phyloP scores from a whole-genome alignment of 2,113 vertebrate species.

The Paedocypris sp. region DNA sequence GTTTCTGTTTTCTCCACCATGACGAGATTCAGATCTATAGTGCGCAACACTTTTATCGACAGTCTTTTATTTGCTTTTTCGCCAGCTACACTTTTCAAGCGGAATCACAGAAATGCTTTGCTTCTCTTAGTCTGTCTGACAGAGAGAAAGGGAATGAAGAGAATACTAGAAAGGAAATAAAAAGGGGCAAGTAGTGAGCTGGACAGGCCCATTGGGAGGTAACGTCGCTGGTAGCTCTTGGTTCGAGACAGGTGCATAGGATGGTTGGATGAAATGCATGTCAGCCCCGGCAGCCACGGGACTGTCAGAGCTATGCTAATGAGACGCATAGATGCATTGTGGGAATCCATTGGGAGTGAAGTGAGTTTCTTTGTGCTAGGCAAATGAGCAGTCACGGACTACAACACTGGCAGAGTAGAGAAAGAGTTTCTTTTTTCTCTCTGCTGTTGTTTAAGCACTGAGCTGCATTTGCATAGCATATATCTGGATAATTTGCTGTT shows the following conservation, averaged over 20 bases:
- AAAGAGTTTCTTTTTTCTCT: neutral
- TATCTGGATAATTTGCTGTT: neutral
- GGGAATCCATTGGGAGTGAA: conserved; percentile 7
- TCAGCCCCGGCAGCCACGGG: neutral
- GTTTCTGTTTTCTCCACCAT: neutral
- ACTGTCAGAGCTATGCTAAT: conserved; percentile 26
- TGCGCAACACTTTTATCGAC: neutral
- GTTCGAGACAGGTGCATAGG: neutral
- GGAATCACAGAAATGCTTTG: neutral
- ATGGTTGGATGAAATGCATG: conserved; percentile 16
- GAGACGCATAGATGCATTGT: conserved; percentile 13
- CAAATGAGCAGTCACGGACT: conserved; percentile 20
- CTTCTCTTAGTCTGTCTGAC: neutral
- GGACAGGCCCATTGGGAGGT: conserved; percentile 6
- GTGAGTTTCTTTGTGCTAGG: conserved; percentile 17
- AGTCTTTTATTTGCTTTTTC: neutral
- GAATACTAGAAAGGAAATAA: conserved; percentile 3
- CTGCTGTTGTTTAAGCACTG: neutral
- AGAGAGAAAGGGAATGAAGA: neutral
- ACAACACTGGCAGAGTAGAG: conserved; percentile 5
- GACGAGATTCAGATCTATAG: neutral
- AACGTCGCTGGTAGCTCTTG: neutral
- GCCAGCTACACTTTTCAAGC: neutral
- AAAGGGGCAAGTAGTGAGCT: neutral
- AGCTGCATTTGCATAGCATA: neutral